Percentiles rank a stretch among this genome's conserved stretches.
phyloP scores from a whole-genome alignment of 2,113 vertebrate genomes.

The Vanacampus margaritifer region DNA sequence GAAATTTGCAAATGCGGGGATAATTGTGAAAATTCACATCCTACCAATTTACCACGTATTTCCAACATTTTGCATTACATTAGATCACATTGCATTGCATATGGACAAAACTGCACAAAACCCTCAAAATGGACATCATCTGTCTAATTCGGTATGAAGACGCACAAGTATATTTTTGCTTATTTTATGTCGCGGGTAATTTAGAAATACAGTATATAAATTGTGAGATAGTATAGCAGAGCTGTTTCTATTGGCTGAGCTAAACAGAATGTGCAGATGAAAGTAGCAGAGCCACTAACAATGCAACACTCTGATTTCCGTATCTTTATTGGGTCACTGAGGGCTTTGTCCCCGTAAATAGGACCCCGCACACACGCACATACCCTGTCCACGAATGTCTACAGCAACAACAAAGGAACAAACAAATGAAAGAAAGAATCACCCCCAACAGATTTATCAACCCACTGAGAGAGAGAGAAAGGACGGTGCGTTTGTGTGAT shows the following conservation, averaged over 20 bases:
- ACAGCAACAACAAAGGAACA: conserved; percentile 26
- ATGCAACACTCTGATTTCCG: conserved; percentile 37
- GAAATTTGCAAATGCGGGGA: conserved; percentile 8
- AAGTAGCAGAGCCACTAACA: conserved; percentile 32
- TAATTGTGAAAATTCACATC: background rate
- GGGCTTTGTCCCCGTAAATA: conserved; percentile 60
- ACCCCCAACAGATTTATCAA: conserved; percentile 40
- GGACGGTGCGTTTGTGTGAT: conserved; percentile 32
- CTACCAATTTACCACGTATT: background rate
- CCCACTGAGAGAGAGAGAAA: conserved; percentile 24
- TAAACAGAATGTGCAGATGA: conserved; percentile 26
- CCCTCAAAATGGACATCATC: background rate
- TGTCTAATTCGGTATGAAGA: background rate
- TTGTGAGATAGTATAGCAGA: conserved; percentile 9
- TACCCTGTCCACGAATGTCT: conserved; percentile 14
- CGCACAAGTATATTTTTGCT: background rate
- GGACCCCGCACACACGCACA: conserved; percentile 21
- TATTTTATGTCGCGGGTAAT: background rate
- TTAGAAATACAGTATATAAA: background rate
- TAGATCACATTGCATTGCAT: too few species aligned
- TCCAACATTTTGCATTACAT: background rate
- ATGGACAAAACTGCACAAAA: background rate
- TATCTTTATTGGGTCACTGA: conserved; percentile 58
- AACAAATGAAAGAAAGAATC: conserved; percentile 27
- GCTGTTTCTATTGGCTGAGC: conserved; percentile 5